phyloP scores from a whole-genome alignment of 2,113 vertebrate species.

The Athene noctua region DNA sequence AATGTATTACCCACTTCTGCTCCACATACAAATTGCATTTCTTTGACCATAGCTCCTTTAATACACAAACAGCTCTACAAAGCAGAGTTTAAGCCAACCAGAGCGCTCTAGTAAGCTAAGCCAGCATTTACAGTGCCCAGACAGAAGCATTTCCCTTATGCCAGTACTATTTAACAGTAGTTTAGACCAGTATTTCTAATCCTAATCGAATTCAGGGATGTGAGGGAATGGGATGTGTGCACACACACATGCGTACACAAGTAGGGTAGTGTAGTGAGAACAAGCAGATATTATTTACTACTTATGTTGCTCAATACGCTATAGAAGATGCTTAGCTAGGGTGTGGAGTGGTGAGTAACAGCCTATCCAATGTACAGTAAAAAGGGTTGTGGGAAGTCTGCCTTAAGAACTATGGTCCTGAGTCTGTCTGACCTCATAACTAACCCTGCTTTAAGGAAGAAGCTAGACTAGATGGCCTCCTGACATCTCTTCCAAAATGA shows the following conservation, averaged over 20 bases:
- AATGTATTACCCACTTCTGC: not conserved
- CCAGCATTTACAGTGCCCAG: not conserved
- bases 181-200: not conserved
- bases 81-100: not conserved
- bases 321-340: not conserved
- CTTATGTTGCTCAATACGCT: rapidly evolving
- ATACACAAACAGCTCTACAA: not conserved
- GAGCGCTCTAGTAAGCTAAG: not conserved
- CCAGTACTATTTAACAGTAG: not conserved
- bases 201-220: not conserved
- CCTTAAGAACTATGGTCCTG: rapidly evolving
- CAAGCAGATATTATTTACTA: not conserved
- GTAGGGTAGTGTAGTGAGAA: not conserved
- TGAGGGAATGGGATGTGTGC: not conserved
- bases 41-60: not conserved
- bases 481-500: not conserved
- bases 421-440: not conserved
- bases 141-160: not conserved
- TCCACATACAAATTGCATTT: not conserved
- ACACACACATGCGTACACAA: no score
- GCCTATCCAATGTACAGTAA: not conserved
- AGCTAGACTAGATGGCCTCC: not conserved
- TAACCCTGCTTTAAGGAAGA: not conserved
- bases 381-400: not conserved
- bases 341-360: not conserved